These are phyloP conservation scores for Aphaenogaster rudis DNA, from an alignment of 1,140 invertebrate species.

Conservation along the genomic window DNA sequence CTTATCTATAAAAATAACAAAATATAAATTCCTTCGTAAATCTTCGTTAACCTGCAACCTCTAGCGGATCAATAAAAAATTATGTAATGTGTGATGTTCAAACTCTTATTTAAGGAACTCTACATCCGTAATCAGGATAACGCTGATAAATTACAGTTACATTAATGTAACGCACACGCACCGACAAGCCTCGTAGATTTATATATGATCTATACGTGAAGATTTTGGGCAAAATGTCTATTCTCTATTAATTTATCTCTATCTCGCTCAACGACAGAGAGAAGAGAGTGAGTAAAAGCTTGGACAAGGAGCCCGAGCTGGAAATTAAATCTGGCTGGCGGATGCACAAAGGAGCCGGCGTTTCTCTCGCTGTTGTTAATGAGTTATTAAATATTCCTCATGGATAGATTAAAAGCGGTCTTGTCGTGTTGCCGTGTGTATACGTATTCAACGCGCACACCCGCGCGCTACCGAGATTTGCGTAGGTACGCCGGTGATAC, in stretches of 20 bases:
- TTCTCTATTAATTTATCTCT: background rate
- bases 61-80: no score
- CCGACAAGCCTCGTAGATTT: background rate
- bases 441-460: conserved; percentile 34
- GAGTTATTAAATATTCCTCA: conserved; percentile 42
- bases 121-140: no score
- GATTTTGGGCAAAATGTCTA: background rate
- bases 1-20: no score
- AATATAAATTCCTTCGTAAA: no score
- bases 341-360: background rate
- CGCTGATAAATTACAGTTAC: background rate
- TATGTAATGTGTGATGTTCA: no score
- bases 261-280: background rate
- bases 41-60: no score
- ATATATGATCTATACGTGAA: background rate
- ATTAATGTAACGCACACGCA: background rate
- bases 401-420: conserved; percentile 26
- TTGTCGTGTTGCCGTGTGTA: background rate
- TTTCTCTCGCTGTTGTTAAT: conserved; percentile 11
- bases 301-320: background rate
- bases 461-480: background rate
- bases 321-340: background rate
- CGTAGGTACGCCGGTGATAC: conserved; percentile 29
- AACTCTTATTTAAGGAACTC: no score
- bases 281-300: background rate